Conservation (phyloP, 2,888 invertebrate species). For the Lasioglossum lativentre region DNA sequence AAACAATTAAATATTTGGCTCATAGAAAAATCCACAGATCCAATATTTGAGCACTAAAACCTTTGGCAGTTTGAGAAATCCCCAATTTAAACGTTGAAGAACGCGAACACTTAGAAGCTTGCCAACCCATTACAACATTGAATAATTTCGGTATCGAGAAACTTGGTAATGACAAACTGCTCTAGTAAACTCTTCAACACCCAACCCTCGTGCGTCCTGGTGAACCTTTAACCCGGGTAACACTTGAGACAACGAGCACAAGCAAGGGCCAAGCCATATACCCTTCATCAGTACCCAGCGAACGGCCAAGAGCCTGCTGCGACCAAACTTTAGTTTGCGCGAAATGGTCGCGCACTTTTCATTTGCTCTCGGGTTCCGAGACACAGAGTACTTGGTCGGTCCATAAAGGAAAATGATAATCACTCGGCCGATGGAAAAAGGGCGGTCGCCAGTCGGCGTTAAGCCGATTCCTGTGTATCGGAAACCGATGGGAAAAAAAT, state of each 20-base stretch:
- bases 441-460: constrained; percentile 16
- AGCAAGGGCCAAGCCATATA: not conserved
- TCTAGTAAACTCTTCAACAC: not conserved
- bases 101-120: not conserved
- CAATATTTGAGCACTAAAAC: not conserved
- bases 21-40: not conserved
- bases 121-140: not conserved
- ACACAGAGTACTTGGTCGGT: not conserved
- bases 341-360: constrained; percentile 6
- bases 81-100: not conserved
- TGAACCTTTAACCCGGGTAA: not conserved
- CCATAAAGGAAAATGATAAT: constrained; percentile 17
- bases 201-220: not conserved
- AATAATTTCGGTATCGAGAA: not conserved
- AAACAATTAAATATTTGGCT: too few species aligned
- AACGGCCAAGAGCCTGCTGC: not conserved
- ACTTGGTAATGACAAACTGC: not conserved
- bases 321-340: not conserved
- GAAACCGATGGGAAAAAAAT: constrained; percentile 48
- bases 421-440: constrained; percentile 16
- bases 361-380: not conserved
- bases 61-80: too few species aligned
- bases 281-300: not conserved
- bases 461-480: constrained; percentile 44
- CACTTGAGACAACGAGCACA: not conserved